Conservation (phyloP, 1,140 invertebrate species). For the Dreissena polymorpha region DNA sequence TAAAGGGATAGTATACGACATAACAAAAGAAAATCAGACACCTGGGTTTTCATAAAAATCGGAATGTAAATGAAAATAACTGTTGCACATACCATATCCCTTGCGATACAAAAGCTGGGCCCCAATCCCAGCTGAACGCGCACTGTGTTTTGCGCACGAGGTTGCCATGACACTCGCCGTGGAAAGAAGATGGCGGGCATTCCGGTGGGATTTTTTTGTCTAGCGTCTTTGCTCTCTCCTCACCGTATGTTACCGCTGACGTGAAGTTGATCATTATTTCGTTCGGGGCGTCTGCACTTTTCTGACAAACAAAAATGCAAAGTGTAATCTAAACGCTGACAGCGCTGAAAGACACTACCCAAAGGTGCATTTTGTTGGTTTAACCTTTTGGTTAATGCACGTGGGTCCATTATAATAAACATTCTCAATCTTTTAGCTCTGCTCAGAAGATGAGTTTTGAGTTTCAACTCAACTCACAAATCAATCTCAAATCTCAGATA, state of each 20-base stretch:
- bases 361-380: no score
- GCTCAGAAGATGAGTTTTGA: no score
- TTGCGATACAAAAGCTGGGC: slow-evolving; percentile 94
- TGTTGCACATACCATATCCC: slow-evolving; percentile 89
- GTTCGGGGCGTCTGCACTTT: slow-evolving; percentile 80
- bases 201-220: slow-evolving; percentile 88
- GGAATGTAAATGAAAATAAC: not conserved
- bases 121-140: slow-evolving; percentile 99
- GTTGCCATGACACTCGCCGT: slow-evolving; percentile 97
- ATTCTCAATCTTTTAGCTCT: no score
- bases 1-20: no score
- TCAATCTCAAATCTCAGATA: no score
- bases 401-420: no score
- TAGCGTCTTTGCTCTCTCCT: slow-evolving; percentile 81
- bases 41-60: no score
- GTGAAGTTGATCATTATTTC: slow-evolving; percentile 85
- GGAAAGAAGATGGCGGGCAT: slow-evolving; percentile 88
- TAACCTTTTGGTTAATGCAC: no score
- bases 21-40: no score
- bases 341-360: no score
- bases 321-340: not conserved
- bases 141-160: slow-evolving; percentile 97
- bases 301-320: not conserved
- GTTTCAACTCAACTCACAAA: no score
- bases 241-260: slow-evolving; percentile 88